Evolutionary conservation across 2,888 invertebrate genomes (phyloP).

Genomic region (Teinopalpus imperialis): DNA sequence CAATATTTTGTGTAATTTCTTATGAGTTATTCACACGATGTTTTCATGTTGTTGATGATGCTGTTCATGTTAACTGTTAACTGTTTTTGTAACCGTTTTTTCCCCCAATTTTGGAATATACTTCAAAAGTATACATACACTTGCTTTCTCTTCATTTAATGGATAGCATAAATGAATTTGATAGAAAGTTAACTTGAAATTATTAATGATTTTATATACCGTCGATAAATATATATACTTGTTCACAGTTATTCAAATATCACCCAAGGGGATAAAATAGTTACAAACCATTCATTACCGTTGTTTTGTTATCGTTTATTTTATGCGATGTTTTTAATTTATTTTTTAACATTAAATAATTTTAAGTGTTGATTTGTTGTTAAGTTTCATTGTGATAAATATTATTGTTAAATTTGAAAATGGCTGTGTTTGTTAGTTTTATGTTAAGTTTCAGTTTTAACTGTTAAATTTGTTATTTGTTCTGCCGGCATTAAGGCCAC

Average conservation of each 20-base stretch:
- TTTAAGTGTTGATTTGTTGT: slow-evolving; percentile 75
- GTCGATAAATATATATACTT: no score
- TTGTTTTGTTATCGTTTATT: slow-evolving; percentile 34
- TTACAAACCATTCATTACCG: slow-evolving; percentile 49
- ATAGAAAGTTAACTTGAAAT: no score
- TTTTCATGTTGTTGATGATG: no score
- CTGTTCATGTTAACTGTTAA: background rate
- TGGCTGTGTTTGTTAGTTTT: slow-evolving; percentile 82
- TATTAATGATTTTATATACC: no score
- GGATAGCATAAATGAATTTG: no score
- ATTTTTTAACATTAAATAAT: slow-evolving; percentile 62
- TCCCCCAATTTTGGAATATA: slow-evolving; percentile 18
- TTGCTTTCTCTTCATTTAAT: slow-evolving; percentile 2
- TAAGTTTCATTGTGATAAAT: slow-evolving; percentile 60
- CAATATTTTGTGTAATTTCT: no score
- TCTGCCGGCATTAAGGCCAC: slow-evolving; percentile 73
- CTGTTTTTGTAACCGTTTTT: slow-evolving; percentile 22
- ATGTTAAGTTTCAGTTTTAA: slow-evolving; percentile 81
- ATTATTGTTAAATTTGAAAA: slow-evolving; percentile 54
- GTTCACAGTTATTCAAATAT: no score
- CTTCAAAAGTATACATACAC: no score
- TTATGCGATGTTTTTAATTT: slow-evolving; percentile 34
- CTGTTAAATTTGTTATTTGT: slow-evolving; percentile 56
- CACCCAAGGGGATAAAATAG: slow-evolving; percentile 55
- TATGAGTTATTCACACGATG: slow-evolving; percentile 16